Evolutionary conservation across 2,113 vertebrate species (phyloP), one percentile per base, ranked within the genome.

Genomic region (Pluvialis apricaria): DNA sequence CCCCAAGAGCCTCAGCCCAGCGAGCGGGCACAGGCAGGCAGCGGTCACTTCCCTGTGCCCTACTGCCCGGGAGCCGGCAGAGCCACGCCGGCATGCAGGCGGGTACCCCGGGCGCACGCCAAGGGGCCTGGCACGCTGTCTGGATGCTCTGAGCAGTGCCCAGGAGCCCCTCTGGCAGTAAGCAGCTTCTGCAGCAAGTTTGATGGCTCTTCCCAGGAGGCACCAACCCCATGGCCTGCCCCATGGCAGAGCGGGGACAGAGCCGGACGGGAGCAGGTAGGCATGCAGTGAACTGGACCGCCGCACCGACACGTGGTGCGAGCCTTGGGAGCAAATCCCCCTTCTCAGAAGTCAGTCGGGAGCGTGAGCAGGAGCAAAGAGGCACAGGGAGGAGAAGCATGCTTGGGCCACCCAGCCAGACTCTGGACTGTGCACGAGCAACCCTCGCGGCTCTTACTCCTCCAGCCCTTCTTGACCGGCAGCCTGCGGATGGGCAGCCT

Each of bases 261-360:
- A 44, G 58, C 0, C 2, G 44, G 19, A 1, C 0, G 1, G 40
- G 55, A 89, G 61, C 1, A 55, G 32, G 47, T 6, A 1, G 40
- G 21, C 6, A 4, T n/a, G 29, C 29, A 57, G 60, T 4, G 2
- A 62, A 32, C 40, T 14, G 21, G 81, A 65, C 29, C 16, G 62
- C 6, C 18, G 42, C 45, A 32, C 9, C 11, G 13, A 8, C 51
- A n/a, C 0, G 2, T 5, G 3, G 14, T 19, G 20, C 2, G 11
- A 38, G 18, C 54, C 9, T 31, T 40, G 4, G 19, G 8, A 71
- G 22, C 28, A 68, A 58, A 88, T 18, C 7, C 2, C 45, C 73
- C 71, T 61, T 65, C 55, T 71, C 31, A 54, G 42, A 77, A 68
- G 34, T 47, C 45, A 64, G 24, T 38, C 1, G 5, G n/a, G 24